A percentile compares a stretch with the other conserved stretches of the same genome.
Conservation (phyloP, 1,140 invertebrate genomes). For the Nylanderia fulva region DNA sequence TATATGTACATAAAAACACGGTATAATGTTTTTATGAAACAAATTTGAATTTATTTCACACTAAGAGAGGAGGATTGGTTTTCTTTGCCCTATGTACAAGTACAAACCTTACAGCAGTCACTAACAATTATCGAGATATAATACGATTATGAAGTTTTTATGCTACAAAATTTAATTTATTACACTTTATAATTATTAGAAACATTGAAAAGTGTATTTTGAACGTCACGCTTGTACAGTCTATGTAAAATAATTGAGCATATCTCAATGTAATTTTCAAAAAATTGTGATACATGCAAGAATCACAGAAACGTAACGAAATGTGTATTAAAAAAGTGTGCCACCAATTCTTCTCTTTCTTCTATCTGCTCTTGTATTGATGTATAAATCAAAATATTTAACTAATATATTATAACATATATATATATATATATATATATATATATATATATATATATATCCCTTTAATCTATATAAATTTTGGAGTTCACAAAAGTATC, state of each 20-base stretch:
- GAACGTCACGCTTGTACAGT: constrained; percentile 47
- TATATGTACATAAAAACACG: not conserved
- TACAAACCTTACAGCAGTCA: constrained; percentile 40
- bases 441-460: too few species aligned
- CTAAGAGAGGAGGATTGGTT: constrained; percentile 4
- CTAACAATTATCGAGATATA: constrained; percentile 44
- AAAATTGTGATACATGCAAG: constrained; percentile 50
- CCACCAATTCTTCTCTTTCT: constrained; percentile 38
- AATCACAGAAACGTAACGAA: constrained; percentile 54
- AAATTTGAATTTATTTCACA: constrained; percentile 50
- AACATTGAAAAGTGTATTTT: constrained; percentile 49
- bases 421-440: too few species aligned
- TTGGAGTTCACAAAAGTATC: constrained; percentile 43
- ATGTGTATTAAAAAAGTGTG: constrained; percentile 39
- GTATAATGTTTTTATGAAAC: constrained; percentile 6
- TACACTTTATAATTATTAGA: constrained; percentile 29
- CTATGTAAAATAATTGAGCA: constrained; percentile 53
- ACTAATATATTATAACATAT: too few species aligned
- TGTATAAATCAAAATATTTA: constrained; percentile 42
- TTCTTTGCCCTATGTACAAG: constrained; percentile 32
- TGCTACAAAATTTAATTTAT: constrained; percentile 53
- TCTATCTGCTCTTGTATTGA: constrained; percentile 21
- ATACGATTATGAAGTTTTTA: constrained; percentile 38
- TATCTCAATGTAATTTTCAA: constrained; percentile 51
- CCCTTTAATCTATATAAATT: constrained; percentile 4